Evolutionary conservation across 2,888 invertebrate species (phyloP).

Genomic region (Harmothoe impar): DNA sequence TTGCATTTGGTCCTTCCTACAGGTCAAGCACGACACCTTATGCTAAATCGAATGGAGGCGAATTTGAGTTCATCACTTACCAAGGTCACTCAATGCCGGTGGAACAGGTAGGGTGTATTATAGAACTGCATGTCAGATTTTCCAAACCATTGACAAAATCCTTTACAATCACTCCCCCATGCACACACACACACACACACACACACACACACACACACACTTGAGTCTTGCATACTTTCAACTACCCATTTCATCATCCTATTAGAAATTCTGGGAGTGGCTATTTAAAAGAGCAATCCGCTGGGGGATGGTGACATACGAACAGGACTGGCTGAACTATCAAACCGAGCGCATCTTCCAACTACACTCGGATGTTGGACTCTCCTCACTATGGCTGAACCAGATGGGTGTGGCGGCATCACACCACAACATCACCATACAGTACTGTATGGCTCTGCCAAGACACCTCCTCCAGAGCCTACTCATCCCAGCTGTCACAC

Average conservation of each 20-base stretch:
- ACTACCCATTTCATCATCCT: too few species aligned
- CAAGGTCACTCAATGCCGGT: constrained; percentile 68
- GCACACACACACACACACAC: too few species aligned
- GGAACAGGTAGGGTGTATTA: constrained; percentile 61
- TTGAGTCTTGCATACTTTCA: too few species aligned
- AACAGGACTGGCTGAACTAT: constrained; percentile 74
- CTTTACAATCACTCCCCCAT: too few species aligned
- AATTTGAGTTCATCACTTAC: constrained; percentile 74
- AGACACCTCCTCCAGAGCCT: constrained; percentile 71
- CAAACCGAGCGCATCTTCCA: constrained; percentile 70
- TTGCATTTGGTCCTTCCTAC: neutral
- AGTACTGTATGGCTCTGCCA: constrained; percentile 75
- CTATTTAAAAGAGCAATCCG: constrained; percentile 68
- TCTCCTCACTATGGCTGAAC: constrained; percentile 72
- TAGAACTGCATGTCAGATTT: too few species aligned
- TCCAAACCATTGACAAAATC: too few species aligned
- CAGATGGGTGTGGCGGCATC: constrained; percentile 74
- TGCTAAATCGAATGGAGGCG: constrained; percentile 79
- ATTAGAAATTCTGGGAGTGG: constrained; percentile 72
- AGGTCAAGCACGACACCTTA: constrained; percentile 78
- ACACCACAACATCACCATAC: constrained; percentile 71
- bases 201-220: too few species aligned
- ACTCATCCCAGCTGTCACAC: constrained; percentile 72
- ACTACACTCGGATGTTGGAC: constrained; percentile 66
- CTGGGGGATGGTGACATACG: constrained; percentile 70